phyloP scores from a whole-genome alignment of 2,888 invertebrate genomes.

The Microctonus hyperodae region DNA sequence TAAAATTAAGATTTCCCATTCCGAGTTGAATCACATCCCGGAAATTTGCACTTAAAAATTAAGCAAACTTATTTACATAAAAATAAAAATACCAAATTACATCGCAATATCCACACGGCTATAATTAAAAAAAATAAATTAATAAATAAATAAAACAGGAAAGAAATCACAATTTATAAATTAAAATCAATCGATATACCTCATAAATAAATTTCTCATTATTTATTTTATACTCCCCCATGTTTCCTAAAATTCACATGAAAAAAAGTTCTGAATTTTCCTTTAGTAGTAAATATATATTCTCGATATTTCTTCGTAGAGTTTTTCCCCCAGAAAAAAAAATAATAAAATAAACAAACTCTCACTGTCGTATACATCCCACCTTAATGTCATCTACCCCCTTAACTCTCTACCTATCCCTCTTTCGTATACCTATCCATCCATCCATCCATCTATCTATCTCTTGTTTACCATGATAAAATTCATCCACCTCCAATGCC shows the following conservation, averaged over 20 bases:
- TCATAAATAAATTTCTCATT: neutral
- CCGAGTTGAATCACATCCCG: too few relatives aligned
- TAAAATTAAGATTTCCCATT: too few relatives aligned
- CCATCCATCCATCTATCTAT: neutral
- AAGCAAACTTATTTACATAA: too few relatives aligned
- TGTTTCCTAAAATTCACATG: neutral
- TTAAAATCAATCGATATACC: neutral
- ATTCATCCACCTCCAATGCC: constrained; percentile 31
- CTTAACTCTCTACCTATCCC: neutral
- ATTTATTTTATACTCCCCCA: neutral
- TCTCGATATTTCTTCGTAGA: constrained; percentile 9
- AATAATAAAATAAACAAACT: neutral
- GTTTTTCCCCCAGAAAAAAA: neutral
- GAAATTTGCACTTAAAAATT: too few relatives aligned
- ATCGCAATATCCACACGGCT: too few relatives aligned
- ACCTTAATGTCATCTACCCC: neutral
- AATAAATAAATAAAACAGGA: neutral
- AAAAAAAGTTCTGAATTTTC: neutral
- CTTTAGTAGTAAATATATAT: constrained; percentile 11
- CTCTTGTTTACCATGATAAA: constrained; percentile 36
- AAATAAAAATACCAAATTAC: too few relatives aligned
- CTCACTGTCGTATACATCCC: neutral
- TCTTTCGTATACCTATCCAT: constrained; percentile 24
- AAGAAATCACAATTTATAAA: neutral
- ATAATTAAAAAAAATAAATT: neutral